phyloP scores from a whole-genome alignment of 2,888 invertebrate species.

The Pyrochroa serraticornis region DNA sequence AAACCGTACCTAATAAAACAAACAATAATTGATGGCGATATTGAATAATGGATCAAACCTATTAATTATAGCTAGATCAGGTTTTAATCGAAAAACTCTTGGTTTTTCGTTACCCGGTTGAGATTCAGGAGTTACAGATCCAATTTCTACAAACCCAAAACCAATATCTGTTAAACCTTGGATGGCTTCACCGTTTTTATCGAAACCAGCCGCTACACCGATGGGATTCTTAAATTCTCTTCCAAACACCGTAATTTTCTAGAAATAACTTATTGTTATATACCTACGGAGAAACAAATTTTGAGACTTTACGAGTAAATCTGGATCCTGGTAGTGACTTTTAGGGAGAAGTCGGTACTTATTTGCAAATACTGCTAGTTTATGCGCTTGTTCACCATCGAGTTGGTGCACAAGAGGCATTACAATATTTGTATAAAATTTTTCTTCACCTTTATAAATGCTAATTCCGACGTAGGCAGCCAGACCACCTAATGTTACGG shows the following conservation, averaged over 20 bases:
- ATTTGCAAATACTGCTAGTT: constrained; percentile 74
- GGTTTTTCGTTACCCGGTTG: constrained; percentile 94
- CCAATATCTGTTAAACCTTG: constrained; percentile 81
- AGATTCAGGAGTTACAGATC: constrained; percentile 92
- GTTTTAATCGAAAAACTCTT: constrained; percentile 84
- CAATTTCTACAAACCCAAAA: constrained; percentile 95
- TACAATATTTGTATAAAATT: constrained; percentile 74
- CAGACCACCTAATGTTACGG: constrained; percentile 69
- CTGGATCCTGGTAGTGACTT: constrained; percentile 66
- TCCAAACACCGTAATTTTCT: constrained; percentile 76
- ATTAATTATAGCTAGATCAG: constrained; percentile 91
- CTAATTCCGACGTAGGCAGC: constrained; percentile 71
- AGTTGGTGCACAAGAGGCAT: constrained; percentile 74
- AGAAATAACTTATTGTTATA: constrained; percentile 2
- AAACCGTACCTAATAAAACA: constrained; percentile 76
- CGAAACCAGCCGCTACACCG: constrained; percentile 99
- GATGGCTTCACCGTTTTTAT: constrained; percentile 94
- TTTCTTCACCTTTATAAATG: constrained; percentile 76
- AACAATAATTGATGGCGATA: neutral
- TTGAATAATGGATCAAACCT: constrained; percentile 58
- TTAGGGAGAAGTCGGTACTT: constrained; percentile 77
- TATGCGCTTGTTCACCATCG: constrained; percentile 85
- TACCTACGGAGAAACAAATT: too few species aligned
- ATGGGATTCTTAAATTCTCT: constrained; percentile 83
- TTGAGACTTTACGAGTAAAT: constrained; percentile 64